Percentiles rank a stretch among this genome's conserved stretches.
phyloP scores from a whole-genome alignment of 2,888 invertebrate genomes.

The Amorpha juglandis region DNA sequence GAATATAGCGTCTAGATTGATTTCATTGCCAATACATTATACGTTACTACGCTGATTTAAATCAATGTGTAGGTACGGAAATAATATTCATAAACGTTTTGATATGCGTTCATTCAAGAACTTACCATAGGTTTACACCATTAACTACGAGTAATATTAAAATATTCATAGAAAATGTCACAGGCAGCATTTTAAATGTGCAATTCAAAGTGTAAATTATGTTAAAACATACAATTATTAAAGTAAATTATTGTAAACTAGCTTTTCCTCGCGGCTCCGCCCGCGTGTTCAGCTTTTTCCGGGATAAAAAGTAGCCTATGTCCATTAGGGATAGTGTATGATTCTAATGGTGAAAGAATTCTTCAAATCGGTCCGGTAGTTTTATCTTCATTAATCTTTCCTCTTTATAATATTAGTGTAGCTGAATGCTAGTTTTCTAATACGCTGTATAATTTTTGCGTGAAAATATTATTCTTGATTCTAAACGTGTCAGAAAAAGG shows the following conservation, averaged over 20 bases:
- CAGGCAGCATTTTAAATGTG: background rate
- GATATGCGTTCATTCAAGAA: background rate
- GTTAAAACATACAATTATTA: background rate
- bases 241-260: conserved; percentile 23
- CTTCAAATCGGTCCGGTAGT: too few relatives aligned
- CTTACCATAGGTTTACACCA: too few relatives aligned
- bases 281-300: too few relatives aligned
- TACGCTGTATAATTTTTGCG: conserved; percentile 30
- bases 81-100: background rate
- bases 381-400: too few relatives aligned
- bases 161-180: conserved; percentile 23
- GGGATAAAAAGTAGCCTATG: too few relatives aligned
- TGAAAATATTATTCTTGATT: conserved; percentile 16
- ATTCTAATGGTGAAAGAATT: too few relatives aligned
- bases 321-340: too few relatives aligned
- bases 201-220: background rate
- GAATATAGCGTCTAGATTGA: conserved; percentile 32
- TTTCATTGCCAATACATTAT: conserved; percentile 28
- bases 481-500: background rate
- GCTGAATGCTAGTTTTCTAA: conserved; percentile 24
- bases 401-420: too few relatives aligned
- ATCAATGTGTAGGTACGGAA: conserved; percentile 2
- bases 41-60: conserved; percentile 7
- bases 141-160: background rate
- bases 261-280: too few relatives aligned